A percentile compares a stretch with the other conserved stretches of the same genome.
phyloP scores from a whole-genome alignment of 2,888 invertebrate genomes.

The Ephialtes manifestator region DNA sequence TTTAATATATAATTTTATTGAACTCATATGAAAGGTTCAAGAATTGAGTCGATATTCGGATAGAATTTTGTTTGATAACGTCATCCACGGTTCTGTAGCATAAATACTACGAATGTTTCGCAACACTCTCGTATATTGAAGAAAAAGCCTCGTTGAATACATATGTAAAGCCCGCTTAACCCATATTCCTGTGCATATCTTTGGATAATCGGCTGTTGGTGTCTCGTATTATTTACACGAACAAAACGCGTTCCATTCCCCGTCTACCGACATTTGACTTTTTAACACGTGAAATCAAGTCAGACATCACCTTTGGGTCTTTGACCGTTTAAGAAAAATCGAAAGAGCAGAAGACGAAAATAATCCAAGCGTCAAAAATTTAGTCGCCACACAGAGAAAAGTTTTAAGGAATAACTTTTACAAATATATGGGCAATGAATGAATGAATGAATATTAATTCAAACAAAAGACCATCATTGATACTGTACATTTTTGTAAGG shows the following conservation, averaged over 20 bases:
- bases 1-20: background rate
- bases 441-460: too few relatives aligned
- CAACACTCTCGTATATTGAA: constrained; percentile 5
- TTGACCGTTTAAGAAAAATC: constrained; percentile 47
- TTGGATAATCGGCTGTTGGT: constrained; percentile 69
- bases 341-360: background rate
- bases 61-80: background rate
- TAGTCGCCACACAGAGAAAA: too few relatives aligned
- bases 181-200: constrained; percentile 77
- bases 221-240: background rate
- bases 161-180: constrained; percentile 79
- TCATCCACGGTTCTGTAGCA: background rate
- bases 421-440: too few relatives aligned
- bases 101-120: background rate
- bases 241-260: constrained; percentile 51
- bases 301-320: constrained; percentile 48
- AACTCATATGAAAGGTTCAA: constrained; percentile 9
- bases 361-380: background rate
- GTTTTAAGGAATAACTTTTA: too few relatives aligned
- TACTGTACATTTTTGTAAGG: too few relatives aligned
- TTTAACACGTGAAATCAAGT: constrained; percentile 29
- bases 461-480: too few relatives aligned
- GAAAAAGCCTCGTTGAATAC: constrained; percentile 69
- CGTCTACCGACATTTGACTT: constrained; percentile 54
- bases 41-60: background rate